Evolutionary conservation across 2,888 invertebrate genomes (phyloP), one percentile per base, ranked within the genome.

Genomic region (Drosophila borealis): DNA sequence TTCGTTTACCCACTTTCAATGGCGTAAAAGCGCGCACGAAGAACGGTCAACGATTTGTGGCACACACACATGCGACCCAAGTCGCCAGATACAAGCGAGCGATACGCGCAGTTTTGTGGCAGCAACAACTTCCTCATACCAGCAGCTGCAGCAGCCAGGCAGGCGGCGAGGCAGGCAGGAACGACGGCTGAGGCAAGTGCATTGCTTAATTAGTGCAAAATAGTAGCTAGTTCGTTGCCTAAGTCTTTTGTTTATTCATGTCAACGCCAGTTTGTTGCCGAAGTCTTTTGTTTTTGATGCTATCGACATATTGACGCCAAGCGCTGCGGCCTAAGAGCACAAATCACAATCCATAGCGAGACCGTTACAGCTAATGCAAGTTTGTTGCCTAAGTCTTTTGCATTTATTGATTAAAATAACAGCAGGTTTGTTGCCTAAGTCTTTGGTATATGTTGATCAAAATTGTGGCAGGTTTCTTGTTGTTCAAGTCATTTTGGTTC

Each of bases 151-250:
- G 25, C 59, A 48, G 33, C 19, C 17, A 44, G 21, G 48, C 44
- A 33, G 13, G 10, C 17, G 11, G 13, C 17, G 45, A 25, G 33
- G 21, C 39, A 25, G 29, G 9, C 17, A 10, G 41, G 4, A 10
- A 17, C 10, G 41, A 10, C 17, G 14, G 41, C 39, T n/a, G 51
- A 33, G 19, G 33, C 53, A 37, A 61, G 50, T 63, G 78, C 65
- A 81, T 68, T 59, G 74, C 83, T 86, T 83, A 86, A 81, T 81
- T 83, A 81, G 84, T 66, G 69, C 68, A 74, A 64, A 55, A 86
- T 65, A 44, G 60, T 49, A 25, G 41, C 64, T 60, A 77, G 85
- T 81, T 81, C 62, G 80, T 72, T 85, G 78, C 80, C 62, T 49
- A 79, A 87, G 75, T 83, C 87, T 79, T 80, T 74, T 60, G 75